phyloP scores from a whole-genome alignment of 1,140 invertebrate species.

The Drosophila equinoxialis region DNA sequence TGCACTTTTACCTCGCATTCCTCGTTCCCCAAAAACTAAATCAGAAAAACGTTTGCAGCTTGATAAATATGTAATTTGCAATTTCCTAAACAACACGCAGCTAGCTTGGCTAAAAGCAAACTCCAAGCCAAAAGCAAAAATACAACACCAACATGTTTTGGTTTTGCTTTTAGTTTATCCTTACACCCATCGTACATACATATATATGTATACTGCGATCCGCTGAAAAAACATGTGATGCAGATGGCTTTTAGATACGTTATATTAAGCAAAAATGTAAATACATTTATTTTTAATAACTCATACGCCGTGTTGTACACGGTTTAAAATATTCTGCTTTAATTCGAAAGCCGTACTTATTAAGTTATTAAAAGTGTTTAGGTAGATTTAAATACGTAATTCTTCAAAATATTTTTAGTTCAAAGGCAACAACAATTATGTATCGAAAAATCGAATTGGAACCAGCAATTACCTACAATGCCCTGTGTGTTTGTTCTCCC shows the following conservation, averaged over 20 bases:
- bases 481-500: constrained; percentile 2
- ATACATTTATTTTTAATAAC: not conserved
- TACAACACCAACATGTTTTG: constrained; percentile 14
- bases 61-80: constrained; percentile 59
- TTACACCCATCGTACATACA: not conserved
- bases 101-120: constrained; percentile 9
- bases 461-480: constrained; percentile 1
- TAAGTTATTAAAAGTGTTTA: no score
- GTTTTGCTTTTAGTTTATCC: constrained; percentile 1
- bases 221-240: not conserved
- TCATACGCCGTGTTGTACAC: not conserved
- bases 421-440: not conserved
- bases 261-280: not conserved
- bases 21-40: constrained; percentile 27
- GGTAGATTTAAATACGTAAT: no score
- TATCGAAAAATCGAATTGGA: not conserved
- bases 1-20: constrained; percentile 26
- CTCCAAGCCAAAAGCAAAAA: constrained; percentile 16
- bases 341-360: no score
- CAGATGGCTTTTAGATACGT: not conserved
- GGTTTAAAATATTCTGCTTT: no score
- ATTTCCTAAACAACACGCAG: constrained; percentile 48
- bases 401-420: not conserved
- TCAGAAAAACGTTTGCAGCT: constrained; percentile 55
- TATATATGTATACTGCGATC: not conserved